These are phyloP conservation scores for Okapia johnstoni DNA, from an alignment of 2,113 vertebrate genomes.

Conservation along the genomic window DNA sequence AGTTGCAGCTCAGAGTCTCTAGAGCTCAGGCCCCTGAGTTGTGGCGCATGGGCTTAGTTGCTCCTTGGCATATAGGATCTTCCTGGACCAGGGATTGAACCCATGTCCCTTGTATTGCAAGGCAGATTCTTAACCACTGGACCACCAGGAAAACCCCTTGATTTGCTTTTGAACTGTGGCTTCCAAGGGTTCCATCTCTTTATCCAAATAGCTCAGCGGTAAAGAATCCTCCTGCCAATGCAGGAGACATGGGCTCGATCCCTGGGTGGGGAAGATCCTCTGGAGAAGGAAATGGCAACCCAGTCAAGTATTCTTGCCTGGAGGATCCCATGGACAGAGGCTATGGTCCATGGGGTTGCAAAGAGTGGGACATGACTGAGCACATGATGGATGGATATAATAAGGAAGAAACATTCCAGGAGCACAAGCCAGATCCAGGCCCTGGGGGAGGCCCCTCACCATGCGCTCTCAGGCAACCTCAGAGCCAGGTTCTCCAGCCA, in stretches of 20 bases:
- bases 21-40: neutral
- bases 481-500: rapidly evolving
- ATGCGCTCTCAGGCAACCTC: rapidly evolving
- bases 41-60: neutral
- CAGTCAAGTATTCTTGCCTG: neutral
- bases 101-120: neutral
- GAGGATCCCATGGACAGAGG: neutral
- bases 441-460: rapidly evolving
- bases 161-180: neutral
- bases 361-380: neutral
- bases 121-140: neutral
- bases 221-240: neutral
- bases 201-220: neutral
- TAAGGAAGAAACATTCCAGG: rapidly evolving
- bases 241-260: neutral
- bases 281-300: neutral
- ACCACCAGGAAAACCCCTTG: neutral
- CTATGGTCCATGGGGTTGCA: neutral
- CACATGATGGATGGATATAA: neutral
- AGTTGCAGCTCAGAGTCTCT: neutral
- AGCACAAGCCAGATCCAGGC: rapidly evolving
- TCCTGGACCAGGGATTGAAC: neutral
- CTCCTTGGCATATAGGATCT: neutral
- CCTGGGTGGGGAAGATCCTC: neutral
- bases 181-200: neutral